Conservation (phyloP, 2,888 invertebrate species). For the Diaprepes abbreviatus region DNA sequence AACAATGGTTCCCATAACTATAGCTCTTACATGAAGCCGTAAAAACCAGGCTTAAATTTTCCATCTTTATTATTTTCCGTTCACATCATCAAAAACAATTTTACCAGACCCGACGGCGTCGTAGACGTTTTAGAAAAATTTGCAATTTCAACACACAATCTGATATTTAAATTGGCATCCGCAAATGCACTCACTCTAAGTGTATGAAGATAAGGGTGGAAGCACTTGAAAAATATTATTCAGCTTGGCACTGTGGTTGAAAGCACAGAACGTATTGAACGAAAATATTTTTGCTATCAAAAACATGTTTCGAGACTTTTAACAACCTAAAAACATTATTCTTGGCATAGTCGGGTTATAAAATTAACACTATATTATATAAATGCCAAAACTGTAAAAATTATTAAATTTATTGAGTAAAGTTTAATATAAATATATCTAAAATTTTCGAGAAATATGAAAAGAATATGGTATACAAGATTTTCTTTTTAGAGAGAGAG, state of each 20-base stretch:
- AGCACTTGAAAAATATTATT: conserved; percentile 9
- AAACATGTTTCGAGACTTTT: background rate
- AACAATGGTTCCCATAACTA: too few species aligned
- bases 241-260: background rate
- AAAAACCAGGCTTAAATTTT: background rate
- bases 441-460: too few species aligned
- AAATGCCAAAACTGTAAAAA: too few species aligned
- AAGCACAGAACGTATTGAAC: background rate
- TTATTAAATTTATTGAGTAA: too few species aligned
- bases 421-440: too few species aligned
- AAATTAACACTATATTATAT: too few species aligned
- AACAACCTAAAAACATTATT: too few species aligned
- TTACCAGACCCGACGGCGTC: background rate
- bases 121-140: conserved; percentile 2
- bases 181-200: conserved; percentile 8
- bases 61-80: background rate
- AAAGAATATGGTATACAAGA: too few species aligned
- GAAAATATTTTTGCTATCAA: background rate
- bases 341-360: too few species aligned
- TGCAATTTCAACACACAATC: conserved; percentile 10
- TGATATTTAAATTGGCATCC: conserved; percentile 13
- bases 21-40: too few species aligned
- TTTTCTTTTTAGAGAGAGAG: too few species aligned
- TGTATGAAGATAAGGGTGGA: background rate
- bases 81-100: background rate